Base-by-base conservation (phyloP, 2,888 invertebrate species). In the Amphipyra berbera region DNA sequence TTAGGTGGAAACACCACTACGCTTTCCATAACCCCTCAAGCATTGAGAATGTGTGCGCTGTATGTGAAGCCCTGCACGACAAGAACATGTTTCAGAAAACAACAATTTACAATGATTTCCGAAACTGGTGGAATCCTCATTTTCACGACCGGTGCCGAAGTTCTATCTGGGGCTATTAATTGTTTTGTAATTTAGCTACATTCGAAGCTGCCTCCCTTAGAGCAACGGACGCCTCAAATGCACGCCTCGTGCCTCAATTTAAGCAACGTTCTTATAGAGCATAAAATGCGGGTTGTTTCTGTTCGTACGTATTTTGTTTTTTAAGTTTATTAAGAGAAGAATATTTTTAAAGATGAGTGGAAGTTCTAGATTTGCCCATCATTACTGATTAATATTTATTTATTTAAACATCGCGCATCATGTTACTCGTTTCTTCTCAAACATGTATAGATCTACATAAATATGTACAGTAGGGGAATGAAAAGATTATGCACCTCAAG, bases 121-220 rank as follows among this genome's bases (percentile, higher is more conserved):
- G 92, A 27, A 50, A 61, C 6, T 93, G 92, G 92, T 93, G 92
- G 92, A 68, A 87, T 56, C 89, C 89, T 0, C 61, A 82, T 14
- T 90, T 73, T 50, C 12, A 45, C 30, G 44, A 46, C 4, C 60
- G 79, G 7, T 83, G 83, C 15, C 65, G 1, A 5, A 30, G 7
- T 21, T n/a, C n/a, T n/a, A n/a, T n/a, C n/a, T n/a, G n/a, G n/a
- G n/a, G n/a, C n/a, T n/a, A n/a, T n/a, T n/a, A n/a, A n/a, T n/a
- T n/a, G n/a, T 21, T 1, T 1, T 9, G 15, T 12, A 12, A 10
- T 44, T 44, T 44, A 33, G 13, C 1, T 13, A 13, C 14, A 14
- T 15, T 33, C 15, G 13, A 46, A n/a, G 61, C 52, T 21, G 35
- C 40, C 37, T 38, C 37, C 46, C 15, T 53, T 1, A 52, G 47